phyloP scores from a whole-genome alignment of 2,888 invertebrate genomes.

The Torymus tubicola region DNA sequence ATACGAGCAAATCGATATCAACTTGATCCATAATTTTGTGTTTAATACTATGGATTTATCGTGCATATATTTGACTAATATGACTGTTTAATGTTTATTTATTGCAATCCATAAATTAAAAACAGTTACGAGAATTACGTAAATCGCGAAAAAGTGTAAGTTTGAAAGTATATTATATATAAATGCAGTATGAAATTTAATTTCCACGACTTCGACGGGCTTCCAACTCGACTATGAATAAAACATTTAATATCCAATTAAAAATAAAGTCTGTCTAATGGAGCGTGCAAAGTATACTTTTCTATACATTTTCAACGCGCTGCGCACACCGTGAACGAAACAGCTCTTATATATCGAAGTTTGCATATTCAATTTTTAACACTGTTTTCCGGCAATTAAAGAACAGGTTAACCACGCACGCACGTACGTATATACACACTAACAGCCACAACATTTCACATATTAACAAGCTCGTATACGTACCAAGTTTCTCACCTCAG shows the following conservation, averaged over 20 bases:
- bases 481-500: no score
- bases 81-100: conserved; percentile 18
- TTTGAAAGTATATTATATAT: conserved; percentile 32
- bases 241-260: conserved; percentile 37
- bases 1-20: no score
- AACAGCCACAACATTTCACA: no score
- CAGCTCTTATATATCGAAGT: no score
- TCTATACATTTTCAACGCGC: neutral
- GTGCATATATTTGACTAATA: conserved; percentile 16
- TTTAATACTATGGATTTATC: neutral
- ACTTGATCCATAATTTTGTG: no score
- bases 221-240: conserved; percentile 26
- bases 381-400: no score
- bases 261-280: conserved; percentile 28
- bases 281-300: conserved; percentile 10
- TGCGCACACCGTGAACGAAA: no score
- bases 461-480: no score
- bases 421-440: no score
- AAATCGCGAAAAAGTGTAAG: conserved; percentile 7
- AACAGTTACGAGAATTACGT: conserved; percentile 42
- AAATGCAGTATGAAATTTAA: conserved; percentile 43
- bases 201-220: conserved; percentile 9
- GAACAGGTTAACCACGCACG: no score
- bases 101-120: conserved; percentile 17
- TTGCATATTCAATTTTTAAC: no score